phyloP scores from a whole-genome alignment of 1,140 invertebrate genomes.

The Plutomurus gul region DNA sequence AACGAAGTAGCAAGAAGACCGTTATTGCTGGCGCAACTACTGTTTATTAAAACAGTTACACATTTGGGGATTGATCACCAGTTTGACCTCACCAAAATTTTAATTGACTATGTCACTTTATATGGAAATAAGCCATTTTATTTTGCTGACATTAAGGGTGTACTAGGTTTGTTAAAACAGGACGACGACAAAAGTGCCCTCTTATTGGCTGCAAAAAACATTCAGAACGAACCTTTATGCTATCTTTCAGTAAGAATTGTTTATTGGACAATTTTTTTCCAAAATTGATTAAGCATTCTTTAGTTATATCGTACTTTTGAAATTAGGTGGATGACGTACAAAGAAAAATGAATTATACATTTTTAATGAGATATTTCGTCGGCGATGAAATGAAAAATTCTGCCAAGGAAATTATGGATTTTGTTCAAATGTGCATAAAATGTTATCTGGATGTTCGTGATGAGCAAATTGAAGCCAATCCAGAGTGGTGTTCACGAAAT shows the following conservation, averaged over 20 bases:
- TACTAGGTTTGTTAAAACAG: background rate
- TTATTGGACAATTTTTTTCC: background rate
- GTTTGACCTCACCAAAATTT: conserved; percentile 19
- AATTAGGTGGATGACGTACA: background rate
- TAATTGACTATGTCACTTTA: background rate
- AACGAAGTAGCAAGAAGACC: background rate
- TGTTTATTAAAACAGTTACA: background rate
- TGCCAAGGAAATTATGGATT: background rate
- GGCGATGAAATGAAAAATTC: background rate
- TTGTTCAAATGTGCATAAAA: background rate
- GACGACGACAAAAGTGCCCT: background rate
- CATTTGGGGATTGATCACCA: background rate
- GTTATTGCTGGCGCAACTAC: background rate
- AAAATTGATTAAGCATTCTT: background rate
- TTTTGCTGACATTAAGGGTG: conserved; percentile 33
- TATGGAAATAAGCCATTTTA: conserved; percentile 42
- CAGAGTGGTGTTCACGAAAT: background rate
- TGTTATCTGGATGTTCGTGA: conserved; percentile 30
- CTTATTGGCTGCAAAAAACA: background rate
- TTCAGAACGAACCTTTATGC: background rate
- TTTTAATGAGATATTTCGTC: conserved; percentile 3
- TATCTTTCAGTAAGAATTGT: background rate
- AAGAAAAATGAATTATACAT: background rate
- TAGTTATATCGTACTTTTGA: background rate
- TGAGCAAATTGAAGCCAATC: background rate